Evolutionary conservation across 2,797 vertebrate species (phyloP), one percentile per base, ranked within the genome.

Genomic region (Cottoperca gobio): DNA sequence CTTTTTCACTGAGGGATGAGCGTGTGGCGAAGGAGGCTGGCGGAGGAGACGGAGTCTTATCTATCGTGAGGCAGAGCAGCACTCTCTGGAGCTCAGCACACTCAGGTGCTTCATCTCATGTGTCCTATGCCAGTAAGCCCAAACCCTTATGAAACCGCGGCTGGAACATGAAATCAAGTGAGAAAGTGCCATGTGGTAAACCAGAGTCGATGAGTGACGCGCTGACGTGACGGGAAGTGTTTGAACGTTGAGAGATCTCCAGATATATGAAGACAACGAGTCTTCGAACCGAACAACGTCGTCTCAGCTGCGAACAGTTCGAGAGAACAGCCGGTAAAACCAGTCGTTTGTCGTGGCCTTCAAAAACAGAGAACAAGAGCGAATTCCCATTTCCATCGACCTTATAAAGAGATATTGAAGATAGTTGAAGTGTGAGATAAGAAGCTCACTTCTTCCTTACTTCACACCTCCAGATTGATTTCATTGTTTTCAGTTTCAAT

Each of bases 1-100:
- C 82, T 82, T 77, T 73, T 78, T 70, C 76, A 75, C 62, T 24
- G 71, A 86, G 49, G 83, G 76, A 78, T 79, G 83, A 82, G 49
- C 16, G 31, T n/a, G n/a, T n/a, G n/a, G n/a, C n/a, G n/a, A n/a
- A n/a, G n/a, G n/a, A 65, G 60, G 72, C 74, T 66, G 82, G 33
- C 2, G 1, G 71, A 69, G 2, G 71, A 69, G 73, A 70, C 6
- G 14, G 58, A 10, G 79, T 26, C 67, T 86, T 89, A 88, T 91
- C 85, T 78, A 5, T 70, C 2, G 19, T 17, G 8, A 82, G 78
- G 64, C 79, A 86, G 81, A 68, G 55, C 16, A 50, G 76, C 63
- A 31, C 61, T 52, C 69, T 58, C 54, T 62, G 54, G 79, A 71
- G 78, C 81, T 74, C 55, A 46, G 73, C 78, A 63, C 76, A 74